Base-by-base conservation (phyloP, 2,113 vertebrate genomes). In the Synodontis membranacea region DNA sequence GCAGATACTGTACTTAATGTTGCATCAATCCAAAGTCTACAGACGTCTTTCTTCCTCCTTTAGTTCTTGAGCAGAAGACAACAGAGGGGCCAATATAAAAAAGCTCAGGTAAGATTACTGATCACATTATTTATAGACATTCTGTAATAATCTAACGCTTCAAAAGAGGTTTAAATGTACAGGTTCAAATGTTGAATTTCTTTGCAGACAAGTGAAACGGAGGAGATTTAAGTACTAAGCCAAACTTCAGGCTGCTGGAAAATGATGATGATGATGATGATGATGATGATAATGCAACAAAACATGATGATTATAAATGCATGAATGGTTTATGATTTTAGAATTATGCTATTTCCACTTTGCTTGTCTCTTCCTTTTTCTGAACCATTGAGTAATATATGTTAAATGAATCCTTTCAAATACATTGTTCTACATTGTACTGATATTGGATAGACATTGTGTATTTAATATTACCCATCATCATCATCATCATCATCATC, bases 21-120 rank as follows among this genome's bases (percentile, higher is more conserved):
- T 25, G 25, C 39, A 42, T 9, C 37, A 9, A 72, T 68, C 31
- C 11, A 44, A 56, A 54, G 19, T n/a, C 60, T 37, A 60, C 21
- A 25, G 5, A 76, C 34, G 11, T 31, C 34, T 34, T 37, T 54
- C 82, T 91, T 80, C 54, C 42, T 54, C 46, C 31, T 89, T 19
- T 88, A 97, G 96, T 89, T 96, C 17, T 14, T 96, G 14, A 94
- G 95, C 80, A 95, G 91, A 87, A 95, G 93, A 84, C 95, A 90
- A 88, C 89, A 95, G 39, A 83, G 64, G 42, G 80, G 70, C 46
- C 95, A 94, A 46, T 96, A 97, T 19, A 91, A 95, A 88, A 96
- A 96, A 90, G 95, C 94, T 58, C 95, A 96, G 95, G 96, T 96
- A 93, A 91, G 90, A 58, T 75, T 54, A 56, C 23, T 74, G 50